Evolutionary conservation across 2,888 invertebrate genomes (phyloP).

Genomic region (Lasius platythorax): DNA sequence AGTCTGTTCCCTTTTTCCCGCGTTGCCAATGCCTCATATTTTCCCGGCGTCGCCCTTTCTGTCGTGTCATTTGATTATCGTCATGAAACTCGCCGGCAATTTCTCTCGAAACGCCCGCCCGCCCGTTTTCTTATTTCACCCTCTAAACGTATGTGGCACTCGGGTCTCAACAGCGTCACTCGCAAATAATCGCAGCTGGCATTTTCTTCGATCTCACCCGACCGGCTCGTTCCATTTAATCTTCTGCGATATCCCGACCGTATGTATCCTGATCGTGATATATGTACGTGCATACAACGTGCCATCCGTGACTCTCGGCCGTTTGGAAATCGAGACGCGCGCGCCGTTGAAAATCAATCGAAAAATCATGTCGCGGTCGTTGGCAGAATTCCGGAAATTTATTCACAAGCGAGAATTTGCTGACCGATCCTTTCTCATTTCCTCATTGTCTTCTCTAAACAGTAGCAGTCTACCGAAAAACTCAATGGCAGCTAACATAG

Average conservation of each 20-base stretch:
- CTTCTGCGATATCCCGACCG: conserved; percentile 43
- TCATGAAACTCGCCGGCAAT: conserved; percentile 58
- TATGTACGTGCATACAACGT: neutral
- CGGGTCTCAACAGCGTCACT: conserved; percentile 36
- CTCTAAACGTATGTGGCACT: conserved; percentile 36
- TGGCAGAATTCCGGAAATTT: conserved; percentile 60
- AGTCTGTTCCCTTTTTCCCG: conserved; percentile 6
- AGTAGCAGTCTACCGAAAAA: conserved; percentile 56
- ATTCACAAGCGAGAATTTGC: conserved; percentile 25
- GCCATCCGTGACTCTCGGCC: conserved; percentile 39
- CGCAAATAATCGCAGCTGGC: conserved; percentile 60
- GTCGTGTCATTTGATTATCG: conserved; percentile 60
- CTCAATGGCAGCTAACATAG: conserved; percentile 54
- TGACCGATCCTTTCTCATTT: conserved; percentile 46
- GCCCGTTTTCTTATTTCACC: conserved; percentile 28
- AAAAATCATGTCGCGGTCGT: conserved; percentile 57
- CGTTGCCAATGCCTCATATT: conserved; percentile 43
- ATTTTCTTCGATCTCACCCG: conserved; percentile 44
- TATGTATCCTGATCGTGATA: neutral
- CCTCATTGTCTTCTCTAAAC: conserved; percentile 30
- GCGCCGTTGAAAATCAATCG: conserved; percentile 35
- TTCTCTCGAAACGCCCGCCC: conserved; percentile 35
- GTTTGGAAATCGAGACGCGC: conserved; percentile 51
- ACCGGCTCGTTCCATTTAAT: conserved; percentile 53
- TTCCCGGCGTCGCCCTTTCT: conserved; percentile 1